A percentile compares a stretch with the other conserved stretches of the same genome.
These are phyloP conservation scores for Karalla daura DNA, from an alignment of 2,797 vertebrate genomes.

Conservation along the genomic window DNA sequence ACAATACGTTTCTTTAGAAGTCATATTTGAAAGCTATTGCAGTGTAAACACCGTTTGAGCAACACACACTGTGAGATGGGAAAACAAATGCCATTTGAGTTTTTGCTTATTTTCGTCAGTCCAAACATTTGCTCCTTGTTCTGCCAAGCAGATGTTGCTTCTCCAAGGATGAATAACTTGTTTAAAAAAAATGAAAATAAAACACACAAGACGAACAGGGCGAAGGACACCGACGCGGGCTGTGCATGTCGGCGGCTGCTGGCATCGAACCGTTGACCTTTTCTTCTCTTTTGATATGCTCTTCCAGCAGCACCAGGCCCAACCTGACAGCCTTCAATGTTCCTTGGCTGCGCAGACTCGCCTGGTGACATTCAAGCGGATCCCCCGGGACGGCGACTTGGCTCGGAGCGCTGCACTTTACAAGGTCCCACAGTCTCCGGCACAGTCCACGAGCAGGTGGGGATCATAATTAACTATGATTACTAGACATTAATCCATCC, in stretches of 20 bases:
- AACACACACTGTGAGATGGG: slow-evolving; percentile 1
- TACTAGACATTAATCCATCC: slow-evolving; percentile 77
- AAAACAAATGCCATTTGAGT: neutral
- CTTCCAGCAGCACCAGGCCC: slow-evolving; percentile 56
- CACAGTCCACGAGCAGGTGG: slow-evolving; percentile 73
- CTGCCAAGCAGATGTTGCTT: slow-evolving; percentile 23
- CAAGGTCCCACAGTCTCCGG: slow-evolving; percentile 66
- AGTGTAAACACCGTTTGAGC: neutral
- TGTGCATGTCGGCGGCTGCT: slow-evolving; percentile 35
- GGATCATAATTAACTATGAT: slow-evolving; percentile 78
- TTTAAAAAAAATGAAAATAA: neutral
- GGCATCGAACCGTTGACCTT: slow-evolving; percentile 67
- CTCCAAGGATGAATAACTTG: neutral
- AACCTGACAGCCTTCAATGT: slow-evolving; percentile 67
- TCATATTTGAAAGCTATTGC: slow-evolving; percentile 4
- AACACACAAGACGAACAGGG: neutral
- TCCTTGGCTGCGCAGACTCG: slow-evolving; percentile 54
- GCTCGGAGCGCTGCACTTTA: slow-evolving; percentile 59
- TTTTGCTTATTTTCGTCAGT: neutral
- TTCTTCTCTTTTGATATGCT: slow-evolving; percentile 48
- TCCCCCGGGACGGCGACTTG: slow-evolving; percentile 64
- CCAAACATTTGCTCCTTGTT: neutral
- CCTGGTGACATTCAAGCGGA: slow-evolving; percentile 70
- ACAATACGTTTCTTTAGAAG: neutral
- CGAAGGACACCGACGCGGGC: slow-evolving; percentile 32